Evolutionary conservation across 2,888 invertebrate genomes (phyloP), one percentile per base, ranked within the genome.

Genomic region (Rhagonycha lutea): DNA sequence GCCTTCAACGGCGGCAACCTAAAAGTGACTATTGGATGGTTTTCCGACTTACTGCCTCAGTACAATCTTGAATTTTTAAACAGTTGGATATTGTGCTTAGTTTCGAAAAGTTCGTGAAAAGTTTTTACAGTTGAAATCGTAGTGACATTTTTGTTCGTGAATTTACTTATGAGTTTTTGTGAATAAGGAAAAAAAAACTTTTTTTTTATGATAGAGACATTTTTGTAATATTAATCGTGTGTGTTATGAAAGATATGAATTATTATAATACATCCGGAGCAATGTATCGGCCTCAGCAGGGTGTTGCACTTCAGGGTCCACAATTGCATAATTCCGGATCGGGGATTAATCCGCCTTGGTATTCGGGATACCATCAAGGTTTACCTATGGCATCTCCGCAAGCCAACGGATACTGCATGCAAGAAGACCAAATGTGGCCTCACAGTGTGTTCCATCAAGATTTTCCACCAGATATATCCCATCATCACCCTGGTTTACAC

Each of bases 251-350:
- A 26, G 63, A 65, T 24, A 93, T 94, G 89, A 93, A 93, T 81
- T 94, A 94, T 87, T 94, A 92, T 84, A 92, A 92, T 88, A 91
- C 92, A 88, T 90, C 92, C 87, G 88, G 92, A 84, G 90, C 92
- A 87, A 79, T 79, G 80, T 81, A 80, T 62, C 77, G 79, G 28
- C 80, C 81, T 24, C 80, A 80, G 68, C 80, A 79, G 86, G 85
- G 87, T 61, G 86, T 88, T 83, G 76, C 91, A 79, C 87, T 90
- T 75, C 90, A 91, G 76, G 91, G 91, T 81, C 90, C 91, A 3
- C 90, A 90, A 63, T 88, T 89, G 83, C 85, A 86, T 76, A 78
- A 83, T 23, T 82, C 84, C 67, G 78, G 73, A 9, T 76, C 82
- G 4, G 79, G 83, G 7, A 83, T 86, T 82, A 70, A 74, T 7